Conservation (phyloP, 2,888 invertebrate genomes). For the Empis stercorea region DNA sequence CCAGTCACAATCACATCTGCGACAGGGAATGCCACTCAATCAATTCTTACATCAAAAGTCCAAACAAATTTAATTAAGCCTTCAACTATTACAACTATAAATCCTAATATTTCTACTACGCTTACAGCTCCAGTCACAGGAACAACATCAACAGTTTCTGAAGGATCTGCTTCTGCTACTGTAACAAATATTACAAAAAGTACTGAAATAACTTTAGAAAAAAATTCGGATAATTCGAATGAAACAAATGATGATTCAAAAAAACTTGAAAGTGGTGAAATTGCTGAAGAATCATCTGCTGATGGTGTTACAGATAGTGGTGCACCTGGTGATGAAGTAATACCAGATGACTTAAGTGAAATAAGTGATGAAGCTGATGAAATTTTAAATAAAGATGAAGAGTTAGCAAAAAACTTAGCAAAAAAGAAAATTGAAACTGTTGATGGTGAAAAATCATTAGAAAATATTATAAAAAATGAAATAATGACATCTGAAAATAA, state of each 20-base stretch:
- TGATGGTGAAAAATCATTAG: slow-evolving; percentile 10
- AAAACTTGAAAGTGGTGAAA: too few species aligned
- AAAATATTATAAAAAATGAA: neutral
- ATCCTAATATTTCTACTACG: too few species aligned
- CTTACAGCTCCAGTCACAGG: too few species aligned
- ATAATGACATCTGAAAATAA: neutral
- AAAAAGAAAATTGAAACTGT: slow-evolving; percentile 17
- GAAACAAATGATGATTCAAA: too few species aligned
- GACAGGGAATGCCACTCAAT: neutral
- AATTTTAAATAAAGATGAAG: slow-evolving; percentile 67
- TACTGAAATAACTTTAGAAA: too few species aligned
- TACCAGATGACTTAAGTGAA: slow-evolving; percentile 55
- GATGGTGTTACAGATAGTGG: neutral
- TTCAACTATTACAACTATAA: too few species aligned
- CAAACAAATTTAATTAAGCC: too few species aligned
- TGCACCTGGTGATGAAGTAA: slow-evolving; percentile 12
- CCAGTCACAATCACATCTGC: neutral
- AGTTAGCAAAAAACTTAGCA: slow-evolving; percentile 12
- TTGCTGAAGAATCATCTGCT: neutral
- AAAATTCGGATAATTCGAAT: too few species aligned
- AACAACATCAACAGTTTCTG: too few species aligned
- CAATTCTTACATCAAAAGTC: neutral
- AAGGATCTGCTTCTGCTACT: too few species aligned
- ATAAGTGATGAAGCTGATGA: slow-evolving; percentile 84
- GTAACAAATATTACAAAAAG: too few species aligned